phyloP scores from a whole-genome alignment of 2,888 invertebrate genomes.

The Caenorhabditis sp. region DNA sequence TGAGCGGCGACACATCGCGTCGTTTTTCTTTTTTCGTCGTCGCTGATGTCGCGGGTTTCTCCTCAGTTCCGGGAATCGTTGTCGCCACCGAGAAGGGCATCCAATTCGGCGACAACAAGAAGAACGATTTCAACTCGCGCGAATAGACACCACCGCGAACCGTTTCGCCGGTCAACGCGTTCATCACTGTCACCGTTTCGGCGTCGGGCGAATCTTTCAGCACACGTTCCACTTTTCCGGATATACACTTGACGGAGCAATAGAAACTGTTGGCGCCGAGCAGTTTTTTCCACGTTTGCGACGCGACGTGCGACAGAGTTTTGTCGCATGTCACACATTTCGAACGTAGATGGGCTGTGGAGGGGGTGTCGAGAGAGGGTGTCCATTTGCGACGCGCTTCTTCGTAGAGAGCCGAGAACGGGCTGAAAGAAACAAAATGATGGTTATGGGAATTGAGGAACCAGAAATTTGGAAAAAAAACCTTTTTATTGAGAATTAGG shows the following conservation, averaged over 20 bases:
- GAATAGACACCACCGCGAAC: conserved; percentile 15
- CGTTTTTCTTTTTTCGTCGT: too few relatives aligned
- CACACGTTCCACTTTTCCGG: conserved; percentile 14
- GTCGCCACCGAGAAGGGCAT: conserved; percentile 9
- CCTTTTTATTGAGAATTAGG: too few relatives aligned
- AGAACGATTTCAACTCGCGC: conserved; percentile 31
- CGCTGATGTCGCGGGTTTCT: neutral
- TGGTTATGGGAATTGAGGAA: too few relatives aligned
- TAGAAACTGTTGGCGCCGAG: conserved; percentile 25
- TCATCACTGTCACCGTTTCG: conserved; percentile 29
- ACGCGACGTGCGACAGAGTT: conserved; percentile 3
- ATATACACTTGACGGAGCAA: conserved; percentile 34
- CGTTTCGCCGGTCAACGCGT: conserved; percentile 26
- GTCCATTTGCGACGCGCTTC: conserved; percentile 31
- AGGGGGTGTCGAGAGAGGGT: conserved; percentile 15
- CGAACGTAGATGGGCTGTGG: conserved; percentile 13
- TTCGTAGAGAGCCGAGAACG: conserved; percentile 29
- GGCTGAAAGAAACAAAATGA: too few relatives aligned
- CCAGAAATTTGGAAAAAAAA: too few relatives aligned
- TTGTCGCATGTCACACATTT: conserved; percentile 33
- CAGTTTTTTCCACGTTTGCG: conserved; percentile 13
- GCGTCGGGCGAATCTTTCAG: neutral
- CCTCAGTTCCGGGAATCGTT: neutral
- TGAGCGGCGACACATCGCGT: neutral
- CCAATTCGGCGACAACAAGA: conserved; percentile 32